A percentile compares a stretch with the other conserved stretches of the same genome.
phyloP scores from a whole-genome alignment of 23 tunicate genomes.

The Trididemnum clinides region DNA sequence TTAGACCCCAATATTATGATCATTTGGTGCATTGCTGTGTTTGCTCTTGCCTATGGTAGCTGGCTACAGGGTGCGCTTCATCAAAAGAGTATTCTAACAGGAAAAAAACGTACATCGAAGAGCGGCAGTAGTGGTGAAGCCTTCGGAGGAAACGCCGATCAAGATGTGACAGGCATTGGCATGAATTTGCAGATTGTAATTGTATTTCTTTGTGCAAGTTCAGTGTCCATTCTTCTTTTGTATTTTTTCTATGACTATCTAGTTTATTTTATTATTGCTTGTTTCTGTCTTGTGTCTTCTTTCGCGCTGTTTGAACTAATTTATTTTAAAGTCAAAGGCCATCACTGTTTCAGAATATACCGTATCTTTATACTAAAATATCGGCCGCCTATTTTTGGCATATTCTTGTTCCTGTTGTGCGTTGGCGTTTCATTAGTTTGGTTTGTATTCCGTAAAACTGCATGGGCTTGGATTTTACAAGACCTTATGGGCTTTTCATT shows the following conservation, averaged over 20 bases:
- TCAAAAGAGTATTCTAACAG: background rate
- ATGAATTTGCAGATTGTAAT: constrained; percentile 36
- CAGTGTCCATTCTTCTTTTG: constrained; percentile 74
- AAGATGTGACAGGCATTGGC: background rate
- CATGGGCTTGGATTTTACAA: constrained; percentile 85
- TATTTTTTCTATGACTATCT: constrained; percentile 86
- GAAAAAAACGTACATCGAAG: background rate
- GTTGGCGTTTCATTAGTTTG: constrained; percentile 47
- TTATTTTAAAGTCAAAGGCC: constrained; percentile 17
- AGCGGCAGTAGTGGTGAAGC: background rate
- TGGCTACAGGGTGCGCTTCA: constrained; percentile 48
- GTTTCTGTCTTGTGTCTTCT: constrained; percentile 73
- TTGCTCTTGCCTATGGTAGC: constrained; percentile 70
- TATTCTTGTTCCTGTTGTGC: constrained; percentile 46
- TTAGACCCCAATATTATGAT: constrained; percentile 44
- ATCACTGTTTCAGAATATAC: constrained; percentile 53
- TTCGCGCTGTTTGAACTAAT: constrained; percentile 61
- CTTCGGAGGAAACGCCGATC: too few relatives aligned
- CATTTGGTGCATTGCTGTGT: constrained; percentile 74
- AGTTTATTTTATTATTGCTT: constrained; percentile 71
- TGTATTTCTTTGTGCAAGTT: constrained; percentile 62
- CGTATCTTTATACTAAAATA: constrained; percentile 38
- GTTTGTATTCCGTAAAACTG: constrained; percentile 53
- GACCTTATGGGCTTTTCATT: constrained; percentile 79
- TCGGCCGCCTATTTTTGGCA: constrained; percentile 42